These are phyloP conservation scores for Brachionus rotundiformis DNA, from an alignment of 1,140 invertebrate species.

Conservation along the genomic window DNA sequence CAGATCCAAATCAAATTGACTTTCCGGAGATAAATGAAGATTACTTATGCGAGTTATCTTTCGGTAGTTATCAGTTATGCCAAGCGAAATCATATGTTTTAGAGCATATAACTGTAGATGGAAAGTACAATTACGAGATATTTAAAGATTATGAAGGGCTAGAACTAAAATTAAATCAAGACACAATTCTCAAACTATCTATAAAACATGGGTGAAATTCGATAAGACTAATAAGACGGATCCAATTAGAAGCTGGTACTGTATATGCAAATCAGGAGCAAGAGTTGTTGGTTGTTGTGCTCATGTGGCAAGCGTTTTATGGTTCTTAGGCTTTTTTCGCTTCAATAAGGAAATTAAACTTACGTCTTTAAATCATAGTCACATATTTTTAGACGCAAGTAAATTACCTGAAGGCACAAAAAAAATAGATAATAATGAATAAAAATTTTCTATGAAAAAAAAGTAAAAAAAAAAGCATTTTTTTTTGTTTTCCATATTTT, in stretches of 20 bases:
- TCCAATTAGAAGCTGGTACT: neutral
- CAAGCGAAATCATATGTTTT: neutral
- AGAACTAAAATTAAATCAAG: neutral
- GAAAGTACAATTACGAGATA: neutral
- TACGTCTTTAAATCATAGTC: too few relatives aligned
- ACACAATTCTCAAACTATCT: neutral
- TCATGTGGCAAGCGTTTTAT: neutral
- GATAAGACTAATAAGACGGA: neutral
- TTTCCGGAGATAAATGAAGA: neutral
- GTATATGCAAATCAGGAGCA: neutral
- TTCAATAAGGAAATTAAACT: neutral
- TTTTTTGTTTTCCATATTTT: too few relatives aligned
- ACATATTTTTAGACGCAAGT: too few relatives aligned
- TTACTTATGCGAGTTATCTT: neutral
- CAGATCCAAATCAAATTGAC: neutral
- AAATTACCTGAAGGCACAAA: too few relatives aligned
- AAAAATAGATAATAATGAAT: too few relatives aligned
- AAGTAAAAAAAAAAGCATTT: too few relatives aligned
- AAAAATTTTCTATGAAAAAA: too few relatives aligned
- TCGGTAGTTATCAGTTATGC: neutral
- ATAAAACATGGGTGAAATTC: neutral
- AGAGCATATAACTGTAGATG: neutral
- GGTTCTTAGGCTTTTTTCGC: neutral
- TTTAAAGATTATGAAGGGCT: neutral
- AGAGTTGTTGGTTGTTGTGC: neutral